Percentiles rank a stretch among this genome's conserved stretches.
Conservation (phyloP, 2,113 vertebrate species). For the Pseudorasbora parva region DNA sequence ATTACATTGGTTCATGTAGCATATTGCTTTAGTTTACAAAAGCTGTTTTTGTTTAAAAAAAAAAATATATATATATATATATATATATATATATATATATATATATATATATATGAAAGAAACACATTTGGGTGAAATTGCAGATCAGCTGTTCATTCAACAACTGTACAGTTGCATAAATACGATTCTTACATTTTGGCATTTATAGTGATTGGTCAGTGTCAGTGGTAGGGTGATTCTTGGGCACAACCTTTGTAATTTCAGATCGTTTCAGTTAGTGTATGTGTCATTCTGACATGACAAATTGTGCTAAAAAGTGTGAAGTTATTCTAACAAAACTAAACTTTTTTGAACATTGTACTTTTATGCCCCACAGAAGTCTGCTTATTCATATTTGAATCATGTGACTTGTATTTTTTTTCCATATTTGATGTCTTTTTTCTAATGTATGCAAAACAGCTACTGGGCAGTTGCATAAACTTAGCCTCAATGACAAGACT, state of each 20-base stretch:
- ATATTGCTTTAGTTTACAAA: background rate
- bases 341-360: conserved; percentile 21
- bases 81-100: too few species aligned
- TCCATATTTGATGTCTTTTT: background rate
- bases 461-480: background rate
- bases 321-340: background rate
- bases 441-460: background rate
- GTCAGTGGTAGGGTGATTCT: background rate
- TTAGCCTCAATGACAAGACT: too few species aligned
- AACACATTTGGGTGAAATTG: background rate
- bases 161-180: background rate
- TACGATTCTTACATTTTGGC: background rate
- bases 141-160: background rate
- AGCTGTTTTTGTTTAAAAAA: too few species aligned
- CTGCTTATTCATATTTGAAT: conserved; percentile 13
- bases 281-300: background rate
- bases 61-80: too few species aligned
- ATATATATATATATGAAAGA: too few species aligned
- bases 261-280: background rate
- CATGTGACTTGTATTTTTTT: conserved; percentile 1
- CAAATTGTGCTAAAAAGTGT: background rate
- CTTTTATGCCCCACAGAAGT: background rate
- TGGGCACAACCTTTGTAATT: background rate
- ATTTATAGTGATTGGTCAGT: background rate
- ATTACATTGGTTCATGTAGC: background rate